Evolutionary conservation across 2,113 vertebrate species (phyloP).

Genomic region (Gallinago media): DNA sequence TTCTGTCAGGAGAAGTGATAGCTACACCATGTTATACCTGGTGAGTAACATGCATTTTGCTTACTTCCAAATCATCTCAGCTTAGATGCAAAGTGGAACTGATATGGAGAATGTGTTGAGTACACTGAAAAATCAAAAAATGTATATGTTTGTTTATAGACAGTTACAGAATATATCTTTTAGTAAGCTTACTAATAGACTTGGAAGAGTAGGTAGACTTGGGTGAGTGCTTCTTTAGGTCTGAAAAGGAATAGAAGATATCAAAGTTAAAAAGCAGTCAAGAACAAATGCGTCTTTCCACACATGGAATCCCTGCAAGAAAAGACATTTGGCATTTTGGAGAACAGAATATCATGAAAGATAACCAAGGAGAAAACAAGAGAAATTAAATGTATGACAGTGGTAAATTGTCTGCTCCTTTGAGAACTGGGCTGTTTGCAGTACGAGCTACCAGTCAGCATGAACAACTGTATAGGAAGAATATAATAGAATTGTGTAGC

Average conservation of each 20-base stretch:
- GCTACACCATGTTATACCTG: constrained; percentile 94
- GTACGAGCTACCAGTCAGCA: neutral
- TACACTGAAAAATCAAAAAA: neutral
- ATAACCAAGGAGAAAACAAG: neutral
- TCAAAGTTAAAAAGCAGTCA: neutral
- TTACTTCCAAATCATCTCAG: neutral
- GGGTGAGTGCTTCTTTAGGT: neutral
- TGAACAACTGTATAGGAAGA: neutral
- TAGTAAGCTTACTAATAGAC: neutral
- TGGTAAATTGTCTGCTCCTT: neutral
- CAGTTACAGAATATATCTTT: neutral
- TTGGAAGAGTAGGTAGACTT: neutral
- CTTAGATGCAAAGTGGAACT: neutral
- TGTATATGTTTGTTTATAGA: neutral
- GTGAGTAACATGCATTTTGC: constrained; percentile 73
- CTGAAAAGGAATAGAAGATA: neutral
- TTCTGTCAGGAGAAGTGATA: constrained; percentile 93
- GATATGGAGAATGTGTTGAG: neutral
- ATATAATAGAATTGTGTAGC: neutral
- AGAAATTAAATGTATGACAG: neutral
- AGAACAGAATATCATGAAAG: neutral
- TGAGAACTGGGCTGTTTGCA: neutral
- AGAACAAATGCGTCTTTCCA: neutral
- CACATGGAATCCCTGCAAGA: neutral
- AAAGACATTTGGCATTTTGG: neutral